These are phyloP conservation scores for Temnothorax rugatulus DNA, from an alignment of 2,888 invertebrate species.

Conservation along the genomic window DNA sequence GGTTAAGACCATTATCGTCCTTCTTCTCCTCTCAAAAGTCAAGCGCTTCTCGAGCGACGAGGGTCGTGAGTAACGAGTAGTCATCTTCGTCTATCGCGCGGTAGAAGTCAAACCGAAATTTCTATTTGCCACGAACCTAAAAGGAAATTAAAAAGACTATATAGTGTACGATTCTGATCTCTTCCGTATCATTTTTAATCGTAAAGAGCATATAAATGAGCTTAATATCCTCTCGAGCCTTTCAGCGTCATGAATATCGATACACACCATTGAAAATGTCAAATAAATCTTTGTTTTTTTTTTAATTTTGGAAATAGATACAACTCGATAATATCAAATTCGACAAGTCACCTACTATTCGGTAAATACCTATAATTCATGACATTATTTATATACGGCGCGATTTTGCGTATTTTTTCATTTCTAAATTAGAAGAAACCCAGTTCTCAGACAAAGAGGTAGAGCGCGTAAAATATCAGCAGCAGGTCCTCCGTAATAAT, in stretches of 20 bases:
- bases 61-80: conserved; percentile 51
- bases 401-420: background rate
- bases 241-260: background rate
- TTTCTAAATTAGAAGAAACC: background rate
- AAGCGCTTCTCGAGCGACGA: conserved; percentile 38
- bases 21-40: conserved; percentile 52
- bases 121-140: conserved; percentile 8
- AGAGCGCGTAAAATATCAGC: conserved; percentile 31
- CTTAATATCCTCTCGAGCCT: background rate
- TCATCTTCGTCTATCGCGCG: background rate
- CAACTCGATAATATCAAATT: background rate
- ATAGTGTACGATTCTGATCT: background rate
- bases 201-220: background rate
- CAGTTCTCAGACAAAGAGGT: background rate
- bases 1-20: conserved; percentile 60
- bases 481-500: conserved; percentile 22
- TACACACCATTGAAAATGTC: background rate
- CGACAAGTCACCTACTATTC: background rate
- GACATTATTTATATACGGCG: background rate
- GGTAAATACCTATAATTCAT: background rate
- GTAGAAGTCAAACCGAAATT: conserved; percentile 12
- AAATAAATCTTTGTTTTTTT: background rate
- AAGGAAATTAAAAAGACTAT: background rate
- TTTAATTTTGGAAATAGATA: background rate
- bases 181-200: background rate